Base-by-base conservation (phyloP, 2,113 vertebrate species). In the Nettapus auritus region DNA sequence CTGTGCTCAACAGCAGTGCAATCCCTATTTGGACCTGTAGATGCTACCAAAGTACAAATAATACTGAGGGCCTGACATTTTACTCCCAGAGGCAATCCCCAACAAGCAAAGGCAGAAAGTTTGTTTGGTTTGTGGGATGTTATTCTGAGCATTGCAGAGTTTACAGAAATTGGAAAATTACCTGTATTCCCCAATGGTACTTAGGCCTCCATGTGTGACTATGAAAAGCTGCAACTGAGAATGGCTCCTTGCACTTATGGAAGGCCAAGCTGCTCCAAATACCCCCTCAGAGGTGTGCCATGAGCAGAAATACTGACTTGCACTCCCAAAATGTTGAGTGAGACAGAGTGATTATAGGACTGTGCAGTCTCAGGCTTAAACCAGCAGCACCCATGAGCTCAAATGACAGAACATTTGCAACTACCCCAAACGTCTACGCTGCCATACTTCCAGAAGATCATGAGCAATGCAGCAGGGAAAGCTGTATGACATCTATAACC, bases 21-120 rank as follows among this genome's bases (percentile, higher is more conserved):
- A 79, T 92, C 76, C 86, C 80, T 60, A 9, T 40, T 81, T 70
- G 73, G 44, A 86, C 76, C 92, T 84, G 64, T 66, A 93, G 90
- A 77, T 95, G 90, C 66, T 96, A 88, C 48, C 57, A 66, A 74
- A 76, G 44, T 36, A 88, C 77, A 94, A 96, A 86, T 36, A 86
- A 88, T 78, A 78, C 42, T 38, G 53, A 81, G 22, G 33, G 73
- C 23, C 22, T 55, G n/a, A 36, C 29, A 36, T 85, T 53, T 67
- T 63, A 59, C 60, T 68, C 11, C 55, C 59, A 57, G 38, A 40
- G 36, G 69, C 19, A 66, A 73, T 29, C 28, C 13, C 22, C 28
- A 63, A 57, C 28, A 76, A 86, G 50, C 17, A 67, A 88, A 53
- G 26, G 26, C 17, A 42, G 36, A 64, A 64, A 57, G 14, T 81